A percentile compares a stretch with the other conserved stretches of the same genome.
Evolutionary conservation across 2,888 invertebrate species (phyloP).

Genomic region (Cantharis nigra): DNA sequence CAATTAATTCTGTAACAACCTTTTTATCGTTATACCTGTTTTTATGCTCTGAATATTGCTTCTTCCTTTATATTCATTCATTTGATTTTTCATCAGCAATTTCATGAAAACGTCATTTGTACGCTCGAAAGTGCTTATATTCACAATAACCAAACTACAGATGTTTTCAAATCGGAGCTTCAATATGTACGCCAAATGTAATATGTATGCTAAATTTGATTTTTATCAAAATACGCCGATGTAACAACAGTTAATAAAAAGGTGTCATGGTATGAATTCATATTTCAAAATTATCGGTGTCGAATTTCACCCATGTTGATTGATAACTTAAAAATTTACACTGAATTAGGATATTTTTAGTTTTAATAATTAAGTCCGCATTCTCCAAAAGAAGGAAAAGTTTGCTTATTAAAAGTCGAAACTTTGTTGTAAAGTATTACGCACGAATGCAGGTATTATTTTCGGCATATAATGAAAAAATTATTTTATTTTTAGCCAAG

Average conservation of each 20-base stretch:
- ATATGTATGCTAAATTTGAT: conserved; percentile 5
- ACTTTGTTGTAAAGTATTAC: not conserved
- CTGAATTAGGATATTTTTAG: not conserved
- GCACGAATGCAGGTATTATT: not conserved
- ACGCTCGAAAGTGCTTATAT: not conserved
- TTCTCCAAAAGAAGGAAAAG: not conserved
- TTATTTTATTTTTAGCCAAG: not conserved
- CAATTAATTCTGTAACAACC: conserved; percentile 20
- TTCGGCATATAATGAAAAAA: not conserved
- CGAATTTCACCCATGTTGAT: not conserved
- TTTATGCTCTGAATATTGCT: conserved; percentile 4
- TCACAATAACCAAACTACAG: conserved; percentile 1
- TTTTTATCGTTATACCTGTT: conserved; percentile 3
- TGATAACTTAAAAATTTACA: not conserved
- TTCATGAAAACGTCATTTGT: conserved; percentile 2
- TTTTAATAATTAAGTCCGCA: not conserved
- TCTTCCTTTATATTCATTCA: not conserved
- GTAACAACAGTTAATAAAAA: conserved; percentile 1
- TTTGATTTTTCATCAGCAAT: not conserved
- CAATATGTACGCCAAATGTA: conserved; percentile 1
- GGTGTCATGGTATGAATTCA: not conserved
- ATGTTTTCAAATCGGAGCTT: not conserved
- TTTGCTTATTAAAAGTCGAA: conserved; percentile 2
- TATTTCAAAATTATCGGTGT: not conserved
- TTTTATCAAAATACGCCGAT: not conserved